Evolutionary conservation across 2,797 vertebrate genomes (phyloP).

Genomic region (Leptodactylus fallax): DNA sequence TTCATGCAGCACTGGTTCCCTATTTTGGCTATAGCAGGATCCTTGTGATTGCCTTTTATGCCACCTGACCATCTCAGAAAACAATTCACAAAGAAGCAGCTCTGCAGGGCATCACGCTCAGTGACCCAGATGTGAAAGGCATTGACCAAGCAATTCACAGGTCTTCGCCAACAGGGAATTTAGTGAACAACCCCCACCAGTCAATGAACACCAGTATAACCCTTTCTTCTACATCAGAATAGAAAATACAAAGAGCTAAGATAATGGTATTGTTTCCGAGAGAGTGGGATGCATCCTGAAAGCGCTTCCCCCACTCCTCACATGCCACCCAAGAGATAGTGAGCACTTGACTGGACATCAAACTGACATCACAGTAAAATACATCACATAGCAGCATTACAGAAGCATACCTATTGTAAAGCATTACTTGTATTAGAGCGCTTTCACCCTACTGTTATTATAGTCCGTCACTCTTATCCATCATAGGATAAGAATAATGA

Average conservation of each 20-base stretch:
- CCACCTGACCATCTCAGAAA: background rate
- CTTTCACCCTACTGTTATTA: too few relatives aligned
- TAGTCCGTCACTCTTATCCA: too few relatives aligned
- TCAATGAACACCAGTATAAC: background rate
- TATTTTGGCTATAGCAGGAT: background rate
- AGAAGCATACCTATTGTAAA: too few relatives aligned
- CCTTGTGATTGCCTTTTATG: background rate
- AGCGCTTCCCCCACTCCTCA: background rate
- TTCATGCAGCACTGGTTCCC: background rate
- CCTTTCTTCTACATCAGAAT: background rate
- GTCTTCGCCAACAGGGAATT: background rate
- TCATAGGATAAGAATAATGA: too few relatives aligned
- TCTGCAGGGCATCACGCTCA: background rate
- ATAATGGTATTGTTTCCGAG: constrained; percentile 2
- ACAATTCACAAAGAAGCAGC: constrained; percentile 4
- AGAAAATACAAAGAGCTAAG: constrained; percentile 15
- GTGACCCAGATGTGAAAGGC: constrained; percentile 18
- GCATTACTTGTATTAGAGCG: too few relatives aligned
- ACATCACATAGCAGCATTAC: background rate
- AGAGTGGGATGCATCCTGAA: background rate
- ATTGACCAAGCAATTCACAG: background rate
- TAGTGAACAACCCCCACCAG: background rate
- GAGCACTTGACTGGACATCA: background rate
- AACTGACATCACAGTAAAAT: background rate
- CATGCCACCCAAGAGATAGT: constrained; percentile 18